Evolutionary conservation across 2,888 invertebrate genomes (phyloP).

Genomic region (Sipha maydis): DNA sequence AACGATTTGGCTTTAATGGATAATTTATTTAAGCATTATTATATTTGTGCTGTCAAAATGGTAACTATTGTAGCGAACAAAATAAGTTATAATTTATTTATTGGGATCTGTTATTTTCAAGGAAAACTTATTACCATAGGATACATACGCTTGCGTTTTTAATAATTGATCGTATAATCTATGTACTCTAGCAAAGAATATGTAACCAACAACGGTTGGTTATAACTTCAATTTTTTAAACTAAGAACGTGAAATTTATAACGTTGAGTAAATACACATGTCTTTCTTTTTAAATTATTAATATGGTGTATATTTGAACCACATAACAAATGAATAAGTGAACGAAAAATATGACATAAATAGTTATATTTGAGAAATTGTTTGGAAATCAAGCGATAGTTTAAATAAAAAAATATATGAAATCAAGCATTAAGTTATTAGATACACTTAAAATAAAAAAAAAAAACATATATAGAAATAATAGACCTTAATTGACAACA

Average conservation of each 20-base stretch:
- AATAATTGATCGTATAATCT: too few species aligned
- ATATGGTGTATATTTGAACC: not conserved
- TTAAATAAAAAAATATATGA: not conserved
- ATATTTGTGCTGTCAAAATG: too few species aligned
- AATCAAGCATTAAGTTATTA: conserved; percentile 30
- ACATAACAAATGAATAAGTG: not conserved
- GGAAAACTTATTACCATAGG: too few species aligned
- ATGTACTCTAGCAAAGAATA: too few species aligned
- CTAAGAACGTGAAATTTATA: too few species aligned
- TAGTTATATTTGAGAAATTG: conserved; percentile 30
- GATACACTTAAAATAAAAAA: not conserved
- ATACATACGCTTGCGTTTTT: too few species aligned
- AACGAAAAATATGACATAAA: not conserved
- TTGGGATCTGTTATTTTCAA: too few species aligned
- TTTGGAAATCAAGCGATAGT: not conserved
- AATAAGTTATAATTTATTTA: too few species aligned
- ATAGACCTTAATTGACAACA: conserved; percentile 6
- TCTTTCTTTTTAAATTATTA: not conserved
- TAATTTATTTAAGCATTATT: not conserved
- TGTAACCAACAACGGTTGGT: too few species aligned
- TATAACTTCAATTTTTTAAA: too few species aligned
- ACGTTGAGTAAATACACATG: too few species aligned
- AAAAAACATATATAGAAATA: not conserved
- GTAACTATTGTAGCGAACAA: too few species aligned
- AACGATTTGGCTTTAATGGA: not conserved